Evolutionary conservation across 2,888 invertebrate species (phyloP), one percentile per base, ranked within the genome.

Genomic region (Acanthosepion lycidas): DNA sequence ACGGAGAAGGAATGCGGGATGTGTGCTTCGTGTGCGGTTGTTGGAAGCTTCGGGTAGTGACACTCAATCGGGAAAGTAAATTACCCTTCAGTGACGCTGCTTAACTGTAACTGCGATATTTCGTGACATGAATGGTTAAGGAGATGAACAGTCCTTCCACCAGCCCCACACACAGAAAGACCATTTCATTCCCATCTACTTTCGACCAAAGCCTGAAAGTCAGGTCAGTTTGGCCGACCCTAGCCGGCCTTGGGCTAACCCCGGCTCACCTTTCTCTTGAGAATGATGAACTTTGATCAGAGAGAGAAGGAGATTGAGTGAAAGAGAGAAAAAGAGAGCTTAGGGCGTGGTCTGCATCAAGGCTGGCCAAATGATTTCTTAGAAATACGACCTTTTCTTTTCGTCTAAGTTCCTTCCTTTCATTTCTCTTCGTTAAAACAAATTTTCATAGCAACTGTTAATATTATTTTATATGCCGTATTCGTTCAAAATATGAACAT

Each of bases 91-190:
- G 59, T 59, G 23, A 59, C 59, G 59, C 78, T 78, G n/a, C 78
- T 78, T 78, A 78, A 78, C n/a, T 78, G 78, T n/a, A 78, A 78
- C 78, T 78, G n/a, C 78, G 33, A 78, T 78, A 78, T 78, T 78
- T 78, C 78, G n/a, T 78, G n/a, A 78, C n/a, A 78, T 33, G 78
- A 78, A n/a, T 78, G n/a, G 78, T 78, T 15, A 78, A 78, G 33
- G 78, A 78, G n/a, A 1, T 0, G 78, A 78, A n/a, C 33, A 78
- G 33, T 12, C 6, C 12, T 18, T n/a, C 78, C n/a, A n/a, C n/a
- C n/a, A n/a, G n/a, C 78, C n/a, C 78, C n/a, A 78, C 15, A 33
- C 78, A 20, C 20, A 6, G 20, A 20, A 6, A 6, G 20, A 23
- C 20, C 59, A 78, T 33, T 78, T n/a, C n/a, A 9, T n/a, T 5